Base-by-base conservation (phyloP, 2,113 vertebrate genomes). In the Capra hircus region DNA sequence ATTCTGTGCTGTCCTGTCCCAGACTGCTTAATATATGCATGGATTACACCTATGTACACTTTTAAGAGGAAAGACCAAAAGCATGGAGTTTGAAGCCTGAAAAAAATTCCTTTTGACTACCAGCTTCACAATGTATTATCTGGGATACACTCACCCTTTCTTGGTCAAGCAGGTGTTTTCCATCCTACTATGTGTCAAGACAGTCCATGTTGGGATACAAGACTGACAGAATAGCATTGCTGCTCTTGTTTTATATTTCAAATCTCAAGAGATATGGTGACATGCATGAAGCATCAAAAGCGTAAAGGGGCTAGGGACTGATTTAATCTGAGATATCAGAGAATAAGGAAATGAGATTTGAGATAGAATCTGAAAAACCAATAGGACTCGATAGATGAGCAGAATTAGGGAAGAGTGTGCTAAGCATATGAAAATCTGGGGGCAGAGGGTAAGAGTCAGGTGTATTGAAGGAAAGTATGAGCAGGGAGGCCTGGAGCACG, bases 401-500 rank as follows among this genome's bases (percentile, higher is more conserved):
- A 86, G 27, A 80, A 71, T 33, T 53, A 78, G 45, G 30, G 40
- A 48, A 90, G 2, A 40, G 3, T 60, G 4, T 43, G 23, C 3
- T 5, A 81, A 57, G 62, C 5, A 43, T 15, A 19, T 36, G 16
- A 19, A 7, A 80, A 86, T 33, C 30, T 52, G 8, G 7, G 5
- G 17, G 4, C 33, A 21, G 16, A 40, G 5, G 16, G 11, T 40
- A n/a, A 27, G 13, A 91, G 17, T 19, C 11, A 6, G 14, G 4
- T 6, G 5, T 13, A 25, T 10, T 91, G 28, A 45, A 64, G 14
- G 25, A 23, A 78, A 94, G 14, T 30, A 55, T 45, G 10, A 28
- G 3, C 2, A 0, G 36, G 13, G 33, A 5, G 13, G 4, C 0
- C 16, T 50, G 16, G 5, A 57, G 28, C 1, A 64, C 23, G 43